Conservation (phyloP, 2,888 invertebrate species). For the Drosophila ezoana region DNA sequence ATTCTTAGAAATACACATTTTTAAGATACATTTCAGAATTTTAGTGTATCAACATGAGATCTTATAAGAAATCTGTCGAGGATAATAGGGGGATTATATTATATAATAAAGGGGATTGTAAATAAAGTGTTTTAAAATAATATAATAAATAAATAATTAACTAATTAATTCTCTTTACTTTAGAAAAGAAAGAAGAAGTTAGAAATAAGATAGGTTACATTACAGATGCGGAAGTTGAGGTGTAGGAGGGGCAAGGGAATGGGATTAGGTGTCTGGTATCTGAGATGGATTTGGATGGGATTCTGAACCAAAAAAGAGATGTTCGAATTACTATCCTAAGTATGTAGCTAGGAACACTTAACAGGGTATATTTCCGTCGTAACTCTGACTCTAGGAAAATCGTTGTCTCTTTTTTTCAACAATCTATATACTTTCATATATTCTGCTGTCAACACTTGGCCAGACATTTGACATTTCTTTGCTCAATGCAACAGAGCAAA, state of each 20-base stretch:
- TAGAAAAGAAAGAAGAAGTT: neutral
- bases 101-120: too few species aligned
- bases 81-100: too few species aligned
- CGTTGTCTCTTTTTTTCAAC: slow-evolving; percentile 12
- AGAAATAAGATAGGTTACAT: neutral
- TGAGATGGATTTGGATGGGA: too few species aligned
- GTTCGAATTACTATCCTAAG: neutral
- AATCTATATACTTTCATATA: slow-evolving; percentile 20
- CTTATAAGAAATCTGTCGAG: too few species aligned
- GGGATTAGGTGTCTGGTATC: neutral
- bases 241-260: neutral
- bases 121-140: too few species aligned
- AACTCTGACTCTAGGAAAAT: neutral
- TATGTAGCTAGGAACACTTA: too few species aligned
- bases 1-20: too few species aligned
- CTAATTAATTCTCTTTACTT: too few species aligned
- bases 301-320: neutral
- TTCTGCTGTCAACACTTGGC: slow-evolving; percentile 69
- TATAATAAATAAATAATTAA: too few species aligned
- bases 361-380: neutral
- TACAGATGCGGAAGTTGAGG: neutral
- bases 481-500: slow-evolving; percentile 36
- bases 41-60: too few species aligned
- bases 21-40: too few species aligned
- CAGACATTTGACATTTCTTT: slow-evolving; percentile 59